Percentiles rank a stretch among this genome's conserved stretches.
Evolutionary conservation across 2,888 invertebrate genomes (phyloP).

Genomic region (Himalopsyche anomala): DNA sequence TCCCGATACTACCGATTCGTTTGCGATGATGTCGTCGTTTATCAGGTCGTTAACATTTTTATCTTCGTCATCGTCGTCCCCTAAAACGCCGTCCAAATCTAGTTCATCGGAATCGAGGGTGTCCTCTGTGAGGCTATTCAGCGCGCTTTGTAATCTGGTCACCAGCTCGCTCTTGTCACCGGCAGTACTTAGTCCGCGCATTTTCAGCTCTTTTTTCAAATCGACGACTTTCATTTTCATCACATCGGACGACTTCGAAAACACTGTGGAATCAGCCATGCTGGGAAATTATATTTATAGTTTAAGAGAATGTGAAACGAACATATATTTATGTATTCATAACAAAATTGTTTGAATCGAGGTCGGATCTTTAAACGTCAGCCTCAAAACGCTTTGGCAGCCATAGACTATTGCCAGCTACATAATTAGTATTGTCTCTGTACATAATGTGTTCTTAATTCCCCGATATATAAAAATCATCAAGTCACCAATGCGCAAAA

Average conservation of each 20-base stretch:
- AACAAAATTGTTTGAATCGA: conserved; percentile 30
- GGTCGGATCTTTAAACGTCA: conserved; percentile 16
- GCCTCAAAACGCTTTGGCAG: neutral
- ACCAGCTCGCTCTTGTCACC: conserved; percentile 91
- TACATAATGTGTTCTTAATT: too few relatives aligned
- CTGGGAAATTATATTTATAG: neutral
- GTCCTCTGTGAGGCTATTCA: conserved; percentile 69
- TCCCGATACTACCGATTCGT: conserved; percentile 72
- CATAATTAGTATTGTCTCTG: too few relatives aligned
- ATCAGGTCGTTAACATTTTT: conserved; percentile 71
- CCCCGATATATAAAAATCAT: too few relatives aligned
- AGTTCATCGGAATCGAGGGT: conserved; percentile 75
- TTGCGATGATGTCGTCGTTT: conserved; percentile 72
- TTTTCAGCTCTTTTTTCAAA: conserved; percentile 88
- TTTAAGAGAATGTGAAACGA: neutral
- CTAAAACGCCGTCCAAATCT: conserved; percentile 76
- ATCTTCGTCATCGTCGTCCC: conserved; percentile 77
- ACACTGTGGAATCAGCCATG: conserved; percentile 63
- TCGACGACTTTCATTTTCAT: conserved; percentile 84
- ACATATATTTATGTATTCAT: conserved; percentile 14
- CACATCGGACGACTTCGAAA: conserved; percentile 58
- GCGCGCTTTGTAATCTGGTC: conserved; percentile 82
- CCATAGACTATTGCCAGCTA: too few relatives aligned
- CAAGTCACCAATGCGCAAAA: too few relatives aligned
- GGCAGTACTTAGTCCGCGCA: conserved; percentile 82